phyloP scores from a whole-genome alignment of 2,797 vertebrate genomes.

The Enteromius radiatus region DNA sequence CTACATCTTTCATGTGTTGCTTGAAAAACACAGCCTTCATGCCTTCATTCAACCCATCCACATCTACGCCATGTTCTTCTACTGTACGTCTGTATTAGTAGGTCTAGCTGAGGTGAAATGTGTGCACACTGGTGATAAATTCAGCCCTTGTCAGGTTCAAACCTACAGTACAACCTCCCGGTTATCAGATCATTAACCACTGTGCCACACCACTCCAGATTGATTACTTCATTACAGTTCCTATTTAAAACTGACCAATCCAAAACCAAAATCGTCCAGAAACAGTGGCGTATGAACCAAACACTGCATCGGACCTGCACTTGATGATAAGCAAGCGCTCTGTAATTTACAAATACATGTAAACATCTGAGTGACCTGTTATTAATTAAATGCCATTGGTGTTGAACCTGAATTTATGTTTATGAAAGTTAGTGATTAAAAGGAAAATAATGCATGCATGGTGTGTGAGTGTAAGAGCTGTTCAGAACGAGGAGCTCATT shows the following conservation, averaged over 20 bases:
- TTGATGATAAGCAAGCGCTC: conserved; percentile 68
- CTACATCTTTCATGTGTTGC: not conserved
- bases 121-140: not conserved
- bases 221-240: conserved; percentile 27
- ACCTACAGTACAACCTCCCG: not conserved
- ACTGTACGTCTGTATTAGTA: not conserved
- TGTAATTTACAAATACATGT: conserved; percentile 72
- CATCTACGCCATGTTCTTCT: not conserved
- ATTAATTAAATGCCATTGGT: conserved; percentile 74
- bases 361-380: conserved; percentile 64
- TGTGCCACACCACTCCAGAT: not conserved
- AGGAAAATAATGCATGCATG: conserved; percentile 58
- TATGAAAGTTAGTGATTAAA: conserved; percentile 67
- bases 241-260: conserved; percentile 11
- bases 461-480: conserved; percentile 61
- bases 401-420: conserved; percentile 65
- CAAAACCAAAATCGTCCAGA: conserved; percentile 48
- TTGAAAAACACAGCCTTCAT: not conserved
- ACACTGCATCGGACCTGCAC: conserved; percentile 61
- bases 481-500: conserved; percentile 65
- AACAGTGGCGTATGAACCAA: conserved; percentile 58
- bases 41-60: not conserved
- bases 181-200: not conserved
- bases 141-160: not conserved
- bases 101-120: not conserved